These are phyloP conservation scores for Drosophila mojavensis DNA, from an alignment of 1,140 invertebrate genomes.

Conservation along the genomic window DNA sequence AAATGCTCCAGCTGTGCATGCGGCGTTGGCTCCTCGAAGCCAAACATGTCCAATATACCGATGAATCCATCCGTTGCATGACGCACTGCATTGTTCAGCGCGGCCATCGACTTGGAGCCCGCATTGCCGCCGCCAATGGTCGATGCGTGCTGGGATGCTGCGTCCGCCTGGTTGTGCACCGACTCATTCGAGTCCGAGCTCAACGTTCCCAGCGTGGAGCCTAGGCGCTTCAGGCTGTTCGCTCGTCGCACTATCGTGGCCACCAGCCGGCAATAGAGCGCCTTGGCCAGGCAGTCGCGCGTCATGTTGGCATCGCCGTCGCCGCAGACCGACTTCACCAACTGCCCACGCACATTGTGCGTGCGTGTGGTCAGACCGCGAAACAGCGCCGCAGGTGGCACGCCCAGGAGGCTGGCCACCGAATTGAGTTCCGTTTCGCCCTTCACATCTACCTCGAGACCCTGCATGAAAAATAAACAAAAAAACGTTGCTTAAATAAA, in stretches of 20 bases:
- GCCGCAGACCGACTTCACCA: slow-evolving; percentile 93
- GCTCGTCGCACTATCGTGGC: slow-evolving; percentile 96
- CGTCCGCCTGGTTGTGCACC: slow-evolving; percentile 93
- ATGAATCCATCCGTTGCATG: slow-evolving; percentile 98
- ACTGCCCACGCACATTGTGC: slow-evolving; percentile 92
- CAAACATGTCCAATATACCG: slow-evolving; percentile 97
- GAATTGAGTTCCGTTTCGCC: slow-evolving; percentile 92
- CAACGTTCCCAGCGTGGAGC: slow-evolving; percentile 94
- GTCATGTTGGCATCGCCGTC: slow-evolving; percentile 94
- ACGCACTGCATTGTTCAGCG: slow-evolving; percentile 94
- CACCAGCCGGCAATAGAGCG: slow-evolving; percentile 96
- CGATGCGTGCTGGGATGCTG: slow-evolving; percentile 93
- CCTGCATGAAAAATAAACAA: slow-evolving; percentile 59
- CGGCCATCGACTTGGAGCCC: slow-evolving; percentile 95
- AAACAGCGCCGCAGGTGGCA: slow-evolving; percentile 90
- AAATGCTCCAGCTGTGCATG: slow-evolving; percentile 94
- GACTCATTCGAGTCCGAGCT: slow-evolving; percentile 96
- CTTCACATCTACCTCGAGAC: slow-evolving; percentile 90
- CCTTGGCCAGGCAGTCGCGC: slow-evolving; percentile 95
- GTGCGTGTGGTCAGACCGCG: slow-evolving; percentile 93
- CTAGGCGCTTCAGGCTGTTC: slow-evolving; percentile 94
- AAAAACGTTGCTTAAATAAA: not conserved
- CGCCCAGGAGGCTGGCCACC: slow-evolving; percentile 92
- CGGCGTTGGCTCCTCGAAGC: slow-evolving; percentile 96
- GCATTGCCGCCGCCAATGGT: slow-evolving; percentile 91